Percentiles rank a stretch among this genome's conserved stretches.
Conservation (phyloP, 2,888 invertebrate genomes). For the Apodemia mormo region DNA sequence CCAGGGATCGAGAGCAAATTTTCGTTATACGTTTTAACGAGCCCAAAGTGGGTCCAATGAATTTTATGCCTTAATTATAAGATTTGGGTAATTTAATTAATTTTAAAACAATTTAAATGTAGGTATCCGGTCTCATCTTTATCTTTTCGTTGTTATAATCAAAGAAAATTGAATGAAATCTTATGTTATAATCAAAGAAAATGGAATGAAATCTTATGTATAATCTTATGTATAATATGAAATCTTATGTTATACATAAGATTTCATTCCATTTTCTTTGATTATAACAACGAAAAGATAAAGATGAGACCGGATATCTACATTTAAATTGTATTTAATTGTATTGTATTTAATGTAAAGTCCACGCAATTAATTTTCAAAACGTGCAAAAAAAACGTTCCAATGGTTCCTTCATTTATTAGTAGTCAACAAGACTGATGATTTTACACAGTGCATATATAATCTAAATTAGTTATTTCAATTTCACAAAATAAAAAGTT, state of each 20-base stretch:
- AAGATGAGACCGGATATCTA: neutral
- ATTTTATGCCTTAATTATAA: slow-evolving; percentile 61
- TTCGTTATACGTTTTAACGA: slow-evolving; percentile 58
- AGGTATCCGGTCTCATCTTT: neutral
- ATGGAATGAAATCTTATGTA: neutral
- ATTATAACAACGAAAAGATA: slow-evolving; percentile 2
- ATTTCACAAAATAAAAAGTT: no score
- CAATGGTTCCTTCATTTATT: no score
- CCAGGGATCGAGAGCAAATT: slow-evolving; percentile 52
- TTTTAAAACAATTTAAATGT: slow-evolving; percentile 11
- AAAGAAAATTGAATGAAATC: neutral
- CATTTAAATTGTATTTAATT: neutral
- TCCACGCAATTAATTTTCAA: no score
- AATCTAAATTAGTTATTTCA: no score
- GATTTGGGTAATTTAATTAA: slow-evolving; percentile 34
- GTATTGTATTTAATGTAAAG: no score
- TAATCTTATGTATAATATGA: neutral
- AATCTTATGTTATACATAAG: neutral
- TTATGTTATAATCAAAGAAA: neutral
- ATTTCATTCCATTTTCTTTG: neutral
- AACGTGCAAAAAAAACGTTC: no score
- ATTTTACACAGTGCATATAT: no score
- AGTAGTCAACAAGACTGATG: no score
- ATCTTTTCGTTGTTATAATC: neutral
- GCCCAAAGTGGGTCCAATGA: slow-evolving; percentile 52